phyloP scores from a whole-genome alignment of 2,888 invertebrate species.

The Gymnosoma rotundatum region DNA sequence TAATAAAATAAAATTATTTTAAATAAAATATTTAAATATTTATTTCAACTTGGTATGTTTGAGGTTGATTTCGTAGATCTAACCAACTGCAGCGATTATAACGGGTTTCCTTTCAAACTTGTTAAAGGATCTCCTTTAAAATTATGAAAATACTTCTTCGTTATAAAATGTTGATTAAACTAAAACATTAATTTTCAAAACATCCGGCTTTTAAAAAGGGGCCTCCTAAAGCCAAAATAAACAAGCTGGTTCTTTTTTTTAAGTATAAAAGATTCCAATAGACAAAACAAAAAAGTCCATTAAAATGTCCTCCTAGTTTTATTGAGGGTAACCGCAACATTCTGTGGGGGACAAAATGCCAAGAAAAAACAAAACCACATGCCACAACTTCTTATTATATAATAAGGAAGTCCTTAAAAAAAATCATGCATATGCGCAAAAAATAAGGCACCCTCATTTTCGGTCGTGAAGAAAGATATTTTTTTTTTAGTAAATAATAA shows the following conservation, averaged over 20 bases:
- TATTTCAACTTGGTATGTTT: too few species aligned
- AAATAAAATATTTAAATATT: too few species aligned
- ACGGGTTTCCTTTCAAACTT: too few species aligned
- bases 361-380: conserved; percentile 59
- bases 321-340: conserved; percentile 59
- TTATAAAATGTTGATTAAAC: conserved; percentile 11
- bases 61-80: too few species aligned
- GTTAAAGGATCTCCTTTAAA: too few species aligned
- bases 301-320: conserved; percentile 62
- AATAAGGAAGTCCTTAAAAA: conserved; percentile 68
- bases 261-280: conserved; percentile 24
- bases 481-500: too few species aligned
- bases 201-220: conserved; percentile 57
- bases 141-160: too few species aligned
- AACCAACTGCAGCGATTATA: too few species aligned
- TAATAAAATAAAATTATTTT: too few species aligned
- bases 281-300: conserved; percentile 56
- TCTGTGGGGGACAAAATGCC: conserved; percentile 52
- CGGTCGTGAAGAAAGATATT: conserved; percentile 4
- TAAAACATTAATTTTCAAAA: conserved; percentile 48
- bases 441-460: conserved; percentile 73
- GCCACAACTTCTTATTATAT: conserved; percentile 41
- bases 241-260: conserved; percentile 52
- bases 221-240: conserved; percentile 15
- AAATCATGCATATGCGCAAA: conserved; percentile 75